phyloP scores from a whole-genome alignment of 2,888 invertebrate genomes.

The Ceramica pisi region DNA sequence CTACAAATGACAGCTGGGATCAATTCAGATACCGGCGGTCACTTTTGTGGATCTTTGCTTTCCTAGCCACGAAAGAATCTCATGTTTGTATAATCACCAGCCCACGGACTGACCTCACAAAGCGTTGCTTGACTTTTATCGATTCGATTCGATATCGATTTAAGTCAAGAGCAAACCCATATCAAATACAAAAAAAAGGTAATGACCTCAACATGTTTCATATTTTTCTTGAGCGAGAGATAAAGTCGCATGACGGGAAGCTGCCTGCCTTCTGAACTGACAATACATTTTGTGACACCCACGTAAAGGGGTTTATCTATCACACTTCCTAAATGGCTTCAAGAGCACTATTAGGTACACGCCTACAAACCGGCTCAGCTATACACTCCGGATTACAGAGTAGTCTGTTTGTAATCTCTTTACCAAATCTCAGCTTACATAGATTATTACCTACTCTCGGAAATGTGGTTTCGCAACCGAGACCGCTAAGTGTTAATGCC shows the following conservation, averaged over 20 bases:
- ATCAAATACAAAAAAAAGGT: too few relatives aligned
- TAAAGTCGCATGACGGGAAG: background rate
- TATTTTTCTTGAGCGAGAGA: background rate
- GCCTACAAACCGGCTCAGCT: background rate
- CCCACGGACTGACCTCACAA: too few relatives aligned
- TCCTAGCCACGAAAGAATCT: too few relatives aligned
- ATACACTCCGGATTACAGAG: background rate
- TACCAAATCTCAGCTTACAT: slow-evolving; percentile 19
- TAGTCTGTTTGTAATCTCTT: slow-evolving; percentile 14
- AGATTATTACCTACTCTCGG: slow-evolving; percentile 30
- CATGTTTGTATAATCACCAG: too few relatives aligned
- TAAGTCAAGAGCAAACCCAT: too few relatives aligned
- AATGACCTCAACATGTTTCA: too few relatives aligned
- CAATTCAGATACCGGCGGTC: too few relatives aligned
- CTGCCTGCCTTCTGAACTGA: background rate
- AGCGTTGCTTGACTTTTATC: too few relatives aligned
- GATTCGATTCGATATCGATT: too few relatives aligned
- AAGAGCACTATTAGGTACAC: background rate
- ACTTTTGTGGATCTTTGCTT: too few relatives aligned
- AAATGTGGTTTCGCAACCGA: slow-evolving; percentile 8
- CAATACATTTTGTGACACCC: background rate
- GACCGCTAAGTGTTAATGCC: slow-evolving; percentile 2
- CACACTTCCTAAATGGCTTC: background rate
- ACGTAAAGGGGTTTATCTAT: background rate
- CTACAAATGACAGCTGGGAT: too few relatives aligned